Conservation (phyloP, 2,797 vertebrate species). For the Sciaenops ocellatus region DNA sequence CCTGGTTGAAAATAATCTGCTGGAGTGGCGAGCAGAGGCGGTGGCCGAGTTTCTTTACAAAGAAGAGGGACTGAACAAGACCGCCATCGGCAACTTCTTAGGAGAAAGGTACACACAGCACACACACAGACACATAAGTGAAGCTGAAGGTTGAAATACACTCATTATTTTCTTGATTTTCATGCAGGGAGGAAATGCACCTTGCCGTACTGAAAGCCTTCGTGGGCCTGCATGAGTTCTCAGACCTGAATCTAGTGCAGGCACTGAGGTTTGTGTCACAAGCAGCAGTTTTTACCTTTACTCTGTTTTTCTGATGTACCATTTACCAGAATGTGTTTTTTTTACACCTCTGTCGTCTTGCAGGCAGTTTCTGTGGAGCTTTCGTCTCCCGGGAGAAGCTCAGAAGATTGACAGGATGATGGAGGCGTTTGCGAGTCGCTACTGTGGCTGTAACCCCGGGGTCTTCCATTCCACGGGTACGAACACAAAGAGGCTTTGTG, state of each 20-base stretch:
- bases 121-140: too few relatives aligned
- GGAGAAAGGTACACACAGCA: constrained; percentile 87
- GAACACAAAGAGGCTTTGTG: not conserved
- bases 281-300: constrained; percentile 13
- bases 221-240: constrained; percentile 93
- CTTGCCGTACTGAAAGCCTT: constrained; percentile 91
- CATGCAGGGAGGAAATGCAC: constrained; percentile 87
- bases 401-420: constrained; percentile 99
- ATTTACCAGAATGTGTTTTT: not conserved
- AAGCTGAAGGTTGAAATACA: not conserved
- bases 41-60: constrained; percentile 94
- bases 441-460: constrained; percentile 91
- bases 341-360: not conserved
- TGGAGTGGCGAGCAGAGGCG: constrained; percentile 83
- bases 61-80: constrained; percentile 96
- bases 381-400: constrained; percentile 94
- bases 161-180: not conserved
- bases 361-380: constrained; percentile 97
- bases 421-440: constrained; percentile 93
- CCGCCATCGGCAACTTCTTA: constrained; percentile 92
- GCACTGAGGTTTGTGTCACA: constrained; percentile 88
- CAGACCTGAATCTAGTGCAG: constrained; percentile 95
- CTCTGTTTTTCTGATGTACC: not conserved
- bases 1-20: constrained; percentile 85
- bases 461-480: constrained; percentile 95